These are phyloP conservation scores for Pollenia griseotomentosa DNA, from an alignment of 2,888 invertebrate species.

Conservation along the genomic window DNA sequence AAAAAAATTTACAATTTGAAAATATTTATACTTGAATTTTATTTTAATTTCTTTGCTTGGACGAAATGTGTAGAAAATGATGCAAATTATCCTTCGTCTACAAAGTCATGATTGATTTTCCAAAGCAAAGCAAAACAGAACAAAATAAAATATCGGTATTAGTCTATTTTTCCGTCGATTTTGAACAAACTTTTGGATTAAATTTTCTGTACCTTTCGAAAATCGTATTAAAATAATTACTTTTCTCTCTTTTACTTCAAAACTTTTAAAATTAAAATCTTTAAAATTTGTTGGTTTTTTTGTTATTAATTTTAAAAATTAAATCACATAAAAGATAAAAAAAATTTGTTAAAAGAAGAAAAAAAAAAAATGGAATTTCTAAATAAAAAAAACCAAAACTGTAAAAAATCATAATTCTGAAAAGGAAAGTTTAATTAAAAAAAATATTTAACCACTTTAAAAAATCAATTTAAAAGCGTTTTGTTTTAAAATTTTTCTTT, in stretches of 20 bases:
- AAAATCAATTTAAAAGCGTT: constrained; percentile 24
- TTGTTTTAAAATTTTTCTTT: constrained; percentile 18
- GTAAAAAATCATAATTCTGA: constrained; percentile 13
- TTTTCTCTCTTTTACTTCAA: constrained; percentile 8
- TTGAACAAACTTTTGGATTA: neutral
- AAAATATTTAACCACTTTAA: constrained; percentile 23
- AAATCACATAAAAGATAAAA: constrained; percentile 41
- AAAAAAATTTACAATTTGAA: too few species aligned
- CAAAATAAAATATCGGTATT: too few species aligned
- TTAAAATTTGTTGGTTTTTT: neutral
- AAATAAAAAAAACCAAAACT: constrained; percentile 20
- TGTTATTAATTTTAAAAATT: constrained; percentile 42
- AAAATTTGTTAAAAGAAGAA: constrained; percentile 33
- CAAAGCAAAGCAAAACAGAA: too few species aligned
- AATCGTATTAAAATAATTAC: neutral
- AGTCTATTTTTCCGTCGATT: too few species aligned
- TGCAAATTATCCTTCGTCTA: too few species aligned
- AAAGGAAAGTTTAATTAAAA: constrained; percentile 1
- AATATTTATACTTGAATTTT: too few species aligned
- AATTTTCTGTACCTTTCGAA: neutral
- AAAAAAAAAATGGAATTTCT: constrained; percentile 15
- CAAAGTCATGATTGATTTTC: too few species aligned
- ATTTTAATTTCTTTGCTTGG: too few species aligned
- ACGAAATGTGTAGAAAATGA: too few species aligned
- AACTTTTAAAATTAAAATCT: constrained; percentile 15